phyloP scores from a whole-genome alignment of 53 echinoderm and acorn worm genomes.

The Holothuria leucospilota region DNA sequence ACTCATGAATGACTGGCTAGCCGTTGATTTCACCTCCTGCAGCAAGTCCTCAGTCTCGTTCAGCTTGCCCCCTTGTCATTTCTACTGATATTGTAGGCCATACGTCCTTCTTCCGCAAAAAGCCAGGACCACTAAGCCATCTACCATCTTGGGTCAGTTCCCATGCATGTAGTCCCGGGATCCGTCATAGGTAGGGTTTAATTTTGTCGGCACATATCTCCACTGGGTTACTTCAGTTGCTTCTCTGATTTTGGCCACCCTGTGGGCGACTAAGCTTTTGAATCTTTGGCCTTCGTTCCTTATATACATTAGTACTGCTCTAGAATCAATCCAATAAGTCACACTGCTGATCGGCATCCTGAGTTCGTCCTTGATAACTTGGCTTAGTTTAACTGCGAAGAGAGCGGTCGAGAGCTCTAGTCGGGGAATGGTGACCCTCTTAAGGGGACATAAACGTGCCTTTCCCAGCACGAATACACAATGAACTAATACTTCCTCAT shows the following conservation, averaged over 20 bases:
- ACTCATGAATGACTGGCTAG: no score
- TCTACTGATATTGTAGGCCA: slow-evolving; percentile 39
- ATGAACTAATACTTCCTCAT: background rate
- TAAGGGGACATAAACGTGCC: slow-evolving; percentile 16
- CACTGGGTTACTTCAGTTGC: slow-evolving; percentile 43
- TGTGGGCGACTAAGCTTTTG: slow-evolving; percentile 49
- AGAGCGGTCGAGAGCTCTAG: slow-evolving; percentile 51
- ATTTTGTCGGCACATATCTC: slow-evolving; percentile 40
- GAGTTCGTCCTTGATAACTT: background rate
- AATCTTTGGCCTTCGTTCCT: slow-evolving; percentile 40
- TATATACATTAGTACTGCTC: slow-evolving; percentile 33
- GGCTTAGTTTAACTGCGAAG: slow-evolving; percentile 18
- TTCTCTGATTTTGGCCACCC: slow-evolving; percentile 45
- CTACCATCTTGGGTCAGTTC: slow-evolving; percentile 20
- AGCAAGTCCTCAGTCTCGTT: background rate
- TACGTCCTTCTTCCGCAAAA: slow-evolving; percentile 34
- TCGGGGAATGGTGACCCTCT: slow-evolving; percentile 47
- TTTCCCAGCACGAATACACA: slow-evolving; percentile 47
- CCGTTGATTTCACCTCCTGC: background rate
- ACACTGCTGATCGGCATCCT: background rate
- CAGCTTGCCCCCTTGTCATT: background rate
- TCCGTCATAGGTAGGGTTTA: slow-evolving; percentile 57
- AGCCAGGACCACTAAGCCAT: slow-evolving; percentile 59
- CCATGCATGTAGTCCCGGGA: slow-evolving; percentile 25
- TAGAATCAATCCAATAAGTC: slow-evolving; percentile 49